phyloP scores from a whole-genome alignment of 1,140 invertebrate genomes.

The Laupala kohalensis region DNA sequence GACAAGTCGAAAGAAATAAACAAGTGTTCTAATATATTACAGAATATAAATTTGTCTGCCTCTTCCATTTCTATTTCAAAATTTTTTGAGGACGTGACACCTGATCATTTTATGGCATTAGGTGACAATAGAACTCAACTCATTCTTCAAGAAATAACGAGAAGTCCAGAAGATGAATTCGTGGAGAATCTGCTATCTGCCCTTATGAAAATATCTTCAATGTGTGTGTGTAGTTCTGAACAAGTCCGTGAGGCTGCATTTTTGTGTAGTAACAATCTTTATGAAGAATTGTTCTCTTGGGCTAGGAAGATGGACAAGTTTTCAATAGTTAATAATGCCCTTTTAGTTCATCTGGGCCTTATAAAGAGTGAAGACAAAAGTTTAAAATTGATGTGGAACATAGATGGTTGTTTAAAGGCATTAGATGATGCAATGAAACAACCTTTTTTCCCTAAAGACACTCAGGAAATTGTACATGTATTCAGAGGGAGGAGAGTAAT shows the following conservation, averaged over 20 bases:
- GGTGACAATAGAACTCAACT: conserved; percentile 30
- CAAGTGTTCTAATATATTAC: background rate
- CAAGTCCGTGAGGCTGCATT: conserved; percentile 38
- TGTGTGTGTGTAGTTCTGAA: conserved; percentile 35
- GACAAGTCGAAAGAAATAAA: conserved; percentile 15
- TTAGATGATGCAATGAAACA: conserved; percentile 35
- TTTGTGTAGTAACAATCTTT: conserved; percentile 38
- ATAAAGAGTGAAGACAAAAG: conserved; percentile 50
- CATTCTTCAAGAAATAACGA: conserved; percentile 33
- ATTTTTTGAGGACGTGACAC: conserved; percentile 39
- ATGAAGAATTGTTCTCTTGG: conserved; percentile 41
- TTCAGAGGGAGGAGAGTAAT: conserved; percentile 38
- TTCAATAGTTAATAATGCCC: conserved; percentile 42
- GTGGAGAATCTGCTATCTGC: conserved; percentile 14
- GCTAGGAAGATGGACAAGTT: conserved; percentile 33
- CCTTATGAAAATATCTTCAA: conserved; percentile 43
- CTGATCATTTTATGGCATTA: conserved; percentile 38
- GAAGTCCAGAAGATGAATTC: conserved; percentile 19
- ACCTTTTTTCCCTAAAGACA: conserved; percentile 36
- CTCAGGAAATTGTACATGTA: conserved; percentile 37
- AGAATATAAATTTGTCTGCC: background rate
- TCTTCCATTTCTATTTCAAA: conserved; percentile 31
- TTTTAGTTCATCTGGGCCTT: conserved; percentile 52
- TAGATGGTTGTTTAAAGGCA: conserved; percentile 42
- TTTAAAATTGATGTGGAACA: conserved; percentile 39